Conservation (phyloP, 2,888 invertebrate genomes). For the Aphodius granarius region DNA sequence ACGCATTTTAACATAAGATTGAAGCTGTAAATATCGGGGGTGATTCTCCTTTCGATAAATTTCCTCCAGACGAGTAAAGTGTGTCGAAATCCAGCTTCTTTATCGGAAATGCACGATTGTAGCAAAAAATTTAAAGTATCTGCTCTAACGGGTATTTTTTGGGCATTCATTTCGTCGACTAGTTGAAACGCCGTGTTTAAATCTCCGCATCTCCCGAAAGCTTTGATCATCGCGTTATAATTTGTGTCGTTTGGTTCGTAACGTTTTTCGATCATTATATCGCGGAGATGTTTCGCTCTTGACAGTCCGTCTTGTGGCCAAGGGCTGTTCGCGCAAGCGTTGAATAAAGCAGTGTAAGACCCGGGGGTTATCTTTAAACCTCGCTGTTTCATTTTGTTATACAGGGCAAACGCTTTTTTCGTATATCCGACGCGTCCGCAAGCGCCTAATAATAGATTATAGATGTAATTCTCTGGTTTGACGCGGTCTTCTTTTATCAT, state of each 20-base stretch:
- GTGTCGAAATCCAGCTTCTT: slow-evolving; percentile 77
- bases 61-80: slow-evolving; percentile 85
- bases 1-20: slow-evolving; percentile 80
- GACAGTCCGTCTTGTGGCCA: slow-evolving; percentile 68
- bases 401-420: slow-evolving; percentile 82
- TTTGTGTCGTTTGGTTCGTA: slow-evolving; percentile 72
- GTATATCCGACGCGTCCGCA: slow-evolving; percentile 84
- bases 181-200: slow-evolving; percentile 75
- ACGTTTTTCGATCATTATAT: slow-evolving; percentile 69
- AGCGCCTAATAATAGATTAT: slow-evolving; percentile 79
- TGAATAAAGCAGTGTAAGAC: slow-evolving; percentile 84
- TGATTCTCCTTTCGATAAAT: slow-evolving; percentile 67
- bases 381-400: slow-evolving; percentile 78
- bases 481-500: slow-evolving; percentile 78
- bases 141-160: slow-evolving; percentile 61
- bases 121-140: slow-evolving; percentile 79
- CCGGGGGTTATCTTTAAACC: slow-evolving; percentile 68
- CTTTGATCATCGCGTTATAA: slow-evolving; percentile 90
- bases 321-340: slow-evolving; percentile 84
- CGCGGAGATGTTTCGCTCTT: slow-evolving; percentile 66
- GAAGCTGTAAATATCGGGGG: slow-evolving; percentile 73
- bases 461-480: slow-evolving; percentile 78
- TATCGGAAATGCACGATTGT: slow-evolving; percentile 81
- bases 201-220: slow-evolving; percentile 84
- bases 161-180: slow-evolving; percentile 81